Evolutionary conservation across 1,140 invertebrate genomes (phyloP).

Genomic region (Hetaerina americana): DNA sequence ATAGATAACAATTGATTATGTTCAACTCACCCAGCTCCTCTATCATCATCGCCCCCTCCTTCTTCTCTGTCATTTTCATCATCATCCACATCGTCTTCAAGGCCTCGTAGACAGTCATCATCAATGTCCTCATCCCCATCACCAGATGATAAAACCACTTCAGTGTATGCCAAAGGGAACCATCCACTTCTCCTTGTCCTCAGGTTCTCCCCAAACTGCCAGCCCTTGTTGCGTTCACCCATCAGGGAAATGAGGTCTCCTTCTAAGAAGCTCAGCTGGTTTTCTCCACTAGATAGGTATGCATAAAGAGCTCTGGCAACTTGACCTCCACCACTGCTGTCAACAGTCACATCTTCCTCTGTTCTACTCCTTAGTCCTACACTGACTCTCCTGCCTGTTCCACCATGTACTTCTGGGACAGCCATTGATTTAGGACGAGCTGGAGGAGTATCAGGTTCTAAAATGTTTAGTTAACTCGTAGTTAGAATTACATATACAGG

Average conservation of each 20-base stretch:
- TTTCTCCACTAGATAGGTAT: constrained; percentile 79
- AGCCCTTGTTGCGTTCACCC: constrained; percentile 83
- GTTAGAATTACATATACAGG: too few relatives aligned
- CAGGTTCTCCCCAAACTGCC: constrained; percentile 89
- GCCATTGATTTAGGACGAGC: constrained; percentile 58
- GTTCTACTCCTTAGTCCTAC: background rate
- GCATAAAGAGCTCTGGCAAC: constrained; percentile 75
- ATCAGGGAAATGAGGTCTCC: constrained; percentile 78
- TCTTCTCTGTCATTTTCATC: constrained; percentile 37
- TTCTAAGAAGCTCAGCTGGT: constrained; percentile 83
- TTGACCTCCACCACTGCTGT: constrained; percentile 18
- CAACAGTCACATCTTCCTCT: constrained; percentile 1
- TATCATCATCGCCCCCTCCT: constrained; percentile 2
- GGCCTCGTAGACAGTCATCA: background rate
- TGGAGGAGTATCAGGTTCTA: constrained; percentile 39
- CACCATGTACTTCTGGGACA: constrained; percentile 42
- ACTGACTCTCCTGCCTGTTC: constrained; percentile 21
- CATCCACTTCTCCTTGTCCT: constrained; percentile 80
- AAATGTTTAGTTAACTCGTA: too few relatives aligned
- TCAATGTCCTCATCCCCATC: constrained; percentile 1
- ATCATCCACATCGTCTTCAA: constrained; percentile 28
- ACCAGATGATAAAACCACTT: constrained; percentile 34
- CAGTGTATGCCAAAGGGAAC: constrained; percentile 89
- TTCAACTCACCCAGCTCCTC: background rate
- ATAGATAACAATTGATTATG: too few relatives aligned